These are phyloP conservation scores for Dolichotis patagonum DNA, from an alignment of 2,113 vertebrate genomes.

Conservation along the genomic window DNA sequence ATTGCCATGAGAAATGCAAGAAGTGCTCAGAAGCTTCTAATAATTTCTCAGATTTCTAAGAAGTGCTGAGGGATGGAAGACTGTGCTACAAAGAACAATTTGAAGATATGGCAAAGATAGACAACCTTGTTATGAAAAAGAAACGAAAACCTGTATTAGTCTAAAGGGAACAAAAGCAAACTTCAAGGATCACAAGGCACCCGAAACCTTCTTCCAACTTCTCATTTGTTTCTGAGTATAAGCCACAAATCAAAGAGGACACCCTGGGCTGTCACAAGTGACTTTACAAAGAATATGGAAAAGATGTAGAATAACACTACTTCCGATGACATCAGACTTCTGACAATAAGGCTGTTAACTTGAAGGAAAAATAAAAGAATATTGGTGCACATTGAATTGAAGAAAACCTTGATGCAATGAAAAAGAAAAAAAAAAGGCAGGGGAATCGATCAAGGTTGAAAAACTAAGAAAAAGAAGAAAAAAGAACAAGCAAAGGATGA, in stretches of 20 bases:
- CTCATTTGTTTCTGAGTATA: not conserved
- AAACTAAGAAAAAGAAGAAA: not conserved
- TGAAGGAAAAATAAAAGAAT: not conserved
- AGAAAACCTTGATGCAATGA: not conserved
- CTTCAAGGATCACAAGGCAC: not conserved
- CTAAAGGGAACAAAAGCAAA: not conserved
- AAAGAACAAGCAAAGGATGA: not conserved
- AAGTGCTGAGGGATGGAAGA: not conserved
- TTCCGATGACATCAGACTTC: not conserved
- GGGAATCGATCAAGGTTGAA: not conserved
- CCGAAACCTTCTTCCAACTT: not conserved
- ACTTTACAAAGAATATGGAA: not conserved
- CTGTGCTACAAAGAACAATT: not conserved
- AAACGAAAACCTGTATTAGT: not conserved
- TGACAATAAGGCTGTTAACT: not conserved
- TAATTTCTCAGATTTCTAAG: not conserved
- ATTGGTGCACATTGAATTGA: not conserved
- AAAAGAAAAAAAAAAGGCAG: not conserved
- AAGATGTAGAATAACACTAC: not conserved
- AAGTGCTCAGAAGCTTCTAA: not conserved
- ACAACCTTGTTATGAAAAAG: not conserved
- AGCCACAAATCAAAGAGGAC: not conserved
- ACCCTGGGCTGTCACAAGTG: not conserved
- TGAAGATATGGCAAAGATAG: not conserved
- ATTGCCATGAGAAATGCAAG: not conserved